phyloP scores from a whole-genome alignment of 1,140 invertebrate genomes.

The Magallana gigas region DNA sequence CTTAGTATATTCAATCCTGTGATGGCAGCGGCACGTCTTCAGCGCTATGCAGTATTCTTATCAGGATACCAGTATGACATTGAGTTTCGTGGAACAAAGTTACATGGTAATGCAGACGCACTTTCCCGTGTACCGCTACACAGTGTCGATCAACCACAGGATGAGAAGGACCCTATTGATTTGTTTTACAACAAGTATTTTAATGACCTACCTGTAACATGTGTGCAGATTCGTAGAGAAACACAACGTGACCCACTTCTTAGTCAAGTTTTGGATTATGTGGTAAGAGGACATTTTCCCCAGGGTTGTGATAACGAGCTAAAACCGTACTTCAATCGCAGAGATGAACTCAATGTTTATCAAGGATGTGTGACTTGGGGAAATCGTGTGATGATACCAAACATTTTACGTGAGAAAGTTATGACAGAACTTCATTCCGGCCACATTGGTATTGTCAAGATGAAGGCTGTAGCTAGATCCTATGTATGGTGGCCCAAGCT shows the following conservation, averaged over 20 bases:
- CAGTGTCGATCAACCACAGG: neutral
- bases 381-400: slow-evolving; percentile 45
- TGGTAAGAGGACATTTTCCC: neutral
- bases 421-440: slow-evolving; percentile 47
- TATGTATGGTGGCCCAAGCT: slow-evolving; percentile 62
- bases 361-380: slow-evolving; percentile 51
- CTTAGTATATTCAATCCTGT: slow-evolving; percentile 67
- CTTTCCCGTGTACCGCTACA: slow-evolving; percentile 38
- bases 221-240: neutral
- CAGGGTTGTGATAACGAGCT: neutral
- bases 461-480: slow-evolving; percentile 35
- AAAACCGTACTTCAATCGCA: slow-evolving; percentile 11
- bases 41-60: slow-evolving; percentile 50
- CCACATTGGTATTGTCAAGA: slow-evolving; percentile 48
- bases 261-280: slow-evolving; percentile 23
- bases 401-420: neutral
- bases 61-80: slow-evolving; percentile 53
- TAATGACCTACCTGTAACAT: slow-evolving; percentile 35
- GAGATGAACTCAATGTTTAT: slow-evolving; percentile 37
- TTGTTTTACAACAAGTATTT: slow-evolving; percentile 35
- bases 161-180: neutral
- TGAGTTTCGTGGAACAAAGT: slow-evolving; percentile 39
- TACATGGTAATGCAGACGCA: slow-evolving; percentile 68
- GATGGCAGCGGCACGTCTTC: slow-evolving; percentile 55
- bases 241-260: neutral